These are phyloP conservation scores for Stictocephala bisonia DNA, from an alignment of 2,888 invertebrate genomes.

Conservation along the genomic window DNA sequence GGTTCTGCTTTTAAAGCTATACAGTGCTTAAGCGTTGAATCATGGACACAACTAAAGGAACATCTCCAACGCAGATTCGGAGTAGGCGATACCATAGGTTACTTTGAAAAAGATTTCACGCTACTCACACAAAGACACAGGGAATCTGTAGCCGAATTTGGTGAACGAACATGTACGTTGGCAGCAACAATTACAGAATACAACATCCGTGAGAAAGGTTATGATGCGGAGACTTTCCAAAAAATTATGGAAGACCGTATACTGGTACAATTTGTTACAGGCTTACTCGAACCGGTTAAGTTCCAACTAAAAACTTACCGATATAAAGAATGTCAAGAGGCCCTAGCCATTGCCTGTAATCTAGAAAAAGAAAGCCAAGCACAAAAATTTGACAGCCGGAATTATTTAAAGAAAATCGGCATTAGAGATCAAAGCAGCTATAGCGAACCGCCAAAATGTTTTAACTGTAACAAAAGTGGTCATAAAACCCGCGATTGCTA, in stretches of 20 bases:
- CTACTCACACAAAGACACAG: not conserved
- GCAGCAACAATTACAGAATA: not conserved
- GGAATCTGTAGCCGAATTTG: constrained; percentile 1
- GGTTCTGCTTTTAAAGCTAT: not conserved
- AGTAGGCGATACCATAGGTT: not conserved
- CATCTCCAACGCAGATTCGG: not conserved
- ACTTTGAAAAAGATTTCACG: constrained; percentile 2
- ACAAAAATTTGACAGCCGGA: not conserved
- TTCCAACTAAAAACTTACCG: constrained; percentile 10
- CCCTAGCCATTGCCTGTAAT: not conserved
- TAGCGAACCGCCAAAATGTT: not conserved
- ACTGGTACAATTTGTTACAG: constrained; percentile 9
- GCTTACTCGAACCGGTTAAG: not conserved
- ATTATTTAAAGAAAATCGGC: not conserved
- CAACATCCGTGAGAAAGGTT: not conserved
- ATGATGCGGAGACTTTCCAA: not conserved
- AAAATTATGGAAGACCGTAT: constrained; percentile 10
- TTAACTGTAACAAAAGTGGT: not conserved
- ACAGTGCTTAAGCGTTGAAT: not conserved
- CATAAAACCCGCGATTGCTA: not conserved
- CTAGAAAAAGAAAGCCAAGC: not conserved
- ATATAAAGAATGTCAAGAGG: not conserved
- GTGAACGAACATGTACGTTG: not conserved
- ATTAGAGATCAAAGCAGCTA: not conserved
- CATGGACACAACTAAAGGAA: not conserved